Evolutionary conservation across 2,888 invertebrate genomes (phyloP).

Genomic region (Caenorhabditis afra): DNA sequence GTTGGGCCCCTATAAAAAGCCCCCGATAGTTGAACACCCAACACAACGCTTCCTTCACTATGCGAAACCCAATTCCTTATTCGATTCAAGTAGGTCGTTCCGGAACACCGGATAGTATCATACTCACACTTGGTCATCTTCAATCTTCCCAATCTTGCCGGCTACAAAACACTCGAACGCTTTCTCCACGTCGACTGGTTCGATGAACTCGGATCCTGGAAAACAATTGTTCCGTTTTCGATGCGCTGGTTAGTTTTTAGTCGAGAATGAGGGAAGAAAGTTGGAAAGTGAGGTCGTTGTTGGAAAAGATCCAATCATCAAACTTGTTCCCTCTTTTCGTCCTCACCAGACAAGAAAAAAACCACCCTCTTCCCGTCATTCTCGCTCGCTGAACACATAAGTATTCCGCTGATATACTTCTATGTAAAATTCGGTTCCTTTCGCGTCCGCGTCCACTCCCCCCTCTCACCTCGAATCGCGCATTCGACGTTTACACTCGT

Average conservation of each 20-base stretch:
- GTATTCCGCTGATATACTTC: background rate
- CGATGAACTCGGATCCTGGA: slow-evolving; percentile 43
- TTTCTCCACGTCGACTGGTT: slow-evolving; percentile 39
- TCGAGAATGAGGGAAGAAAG: too few species aligned
- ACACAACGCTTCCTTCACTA: too few species aligned
- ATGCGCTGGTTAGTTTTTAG: background rate
- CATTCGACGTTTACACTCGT: slow-evolving; percentile 55
- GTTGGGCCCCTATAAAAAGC: slow-evolving; percentile 3
- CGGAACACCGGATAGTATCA: slow-evolving; percentile 8
- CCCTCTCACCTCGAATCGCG: slow-evolving; percentile 44
- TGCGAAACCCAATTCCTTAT: too few species aligned
- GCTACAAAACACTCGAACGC: slow-evolving; percentile 52
- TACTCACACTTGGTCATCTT: slow-evolving; percentile 50
- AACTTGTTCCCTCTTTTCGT: background rate
- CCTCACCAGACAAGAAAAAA: slow-evolving; percentile 9
- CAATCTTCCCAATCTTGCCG: slow-evolving; percentile 51
- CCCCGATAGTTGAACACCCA: background rate
- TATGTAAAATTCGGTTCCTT: background rate
- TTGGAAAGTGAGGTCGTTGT: too few species aligned
- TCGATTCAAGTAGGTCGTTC: slow-evolving; percentile 7
- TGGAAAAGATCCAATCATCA: background rate
- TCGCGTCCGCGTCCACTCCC: background rate
- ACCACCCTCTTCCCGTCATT: background rate
- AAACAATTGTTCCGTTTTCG: background rate
- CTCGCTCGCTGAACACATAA: background rate